Evolutionary conservation across 2,888 invertebrate species (phyloP).

Genomic region (Mechanitis messenoides): DNA sequence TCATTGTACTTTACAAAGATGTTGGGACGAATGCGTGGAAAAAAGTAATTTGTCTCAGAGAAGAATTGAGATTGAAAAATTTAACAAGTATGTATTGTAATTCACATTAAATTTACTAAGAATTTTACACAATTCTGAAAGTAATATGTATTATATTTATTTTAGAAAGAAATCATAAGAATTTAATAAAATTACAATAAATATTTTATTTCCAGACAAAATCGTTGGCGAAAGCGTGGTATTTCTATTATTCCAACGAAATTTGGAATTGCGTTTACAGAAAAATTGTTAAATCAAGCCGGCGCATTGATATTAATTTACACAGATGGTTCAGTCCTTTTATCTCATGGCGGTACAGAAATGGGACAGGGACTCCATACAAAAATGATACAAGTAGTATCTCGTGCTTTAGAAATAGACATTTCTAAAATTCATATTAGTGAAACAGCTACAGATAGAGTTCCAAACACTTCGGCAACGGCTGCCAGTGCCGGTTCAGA

Average conservation of each 20-base stretch:
- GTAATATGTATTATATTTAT: neutral
- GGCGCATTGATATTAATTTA: constrained; percentile 94
- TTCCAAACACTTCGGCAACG: constrained; percentile 93
- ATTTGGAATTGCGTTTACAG: constrained; percentile 89
- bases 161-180: neutral
- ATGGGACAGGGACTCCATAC: constrained; percentile 98
- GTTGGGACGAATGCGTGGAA: constrained; percentile 86
- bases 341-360: constrained; percentile 95
- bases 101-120: constrained; percentile 2
- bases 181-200: neutral
- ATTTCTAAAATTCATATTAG: constrained; percentile 85
- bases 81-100: constrained; percentile 79
- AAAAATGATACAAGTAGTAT: constrained; percentile 95
- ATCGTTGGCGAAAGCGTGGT: constrained; percentile 92
- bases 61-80: constrained; percentile 77
- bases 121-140: no score
- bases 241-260: constrained; percentile 88
- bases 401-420: constrained; percentile 82
- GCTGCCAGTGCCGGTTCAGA: constrained; percentile 94
- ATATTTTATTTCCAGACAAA: constrained; percentile 69
- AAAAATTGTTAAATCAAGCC: constrained; percentile 86
- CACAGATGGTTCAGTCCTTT: constrained; percentile 89
- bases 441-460: constrained; percentile 92
- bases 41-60: constrained; percentile 80
- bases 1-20: constrained; percentile 83